A percentile compares a stretch with the other conserved stretches of the same genome.
Evolutionary conservation across 2,113 vertebrate species (phyloP).

Genomic region (Hyaena hyaena): DNA sequence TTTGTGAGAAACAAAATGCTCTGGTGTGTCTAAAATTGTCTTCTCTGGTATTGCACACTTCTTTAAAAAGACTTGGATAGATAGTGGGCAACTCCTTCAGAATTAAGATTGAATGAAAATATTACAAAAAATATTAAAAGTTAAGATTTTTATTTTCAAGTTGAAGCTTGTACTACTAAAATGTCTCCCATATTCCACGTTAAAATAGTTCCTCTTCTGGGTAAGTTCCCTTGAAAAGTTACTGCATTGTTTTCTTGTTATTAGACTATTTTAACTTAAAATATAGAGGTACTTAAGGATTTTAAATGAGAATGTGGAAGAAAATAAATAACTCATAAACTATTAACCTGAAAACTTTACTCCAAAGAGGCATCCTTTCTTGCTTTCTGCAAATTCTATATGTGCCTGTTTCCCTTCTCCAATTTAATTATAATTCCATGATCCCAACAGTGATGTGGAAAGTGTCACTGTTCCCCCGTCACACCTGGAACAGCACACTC

Average conservation of each 20-base stretch:
- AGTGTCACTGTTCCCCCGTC: neutral
- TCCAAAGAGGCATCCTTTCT: neutral
- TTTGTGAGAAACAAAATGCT: neutral
- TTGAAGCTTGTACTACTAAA: constrained; percentile 14
- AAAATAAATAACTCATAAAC: neutral
- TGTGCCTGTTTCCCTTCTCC: neutral
- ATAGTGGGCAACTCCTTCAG: neutral
- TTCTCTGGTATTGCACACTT: constrained; percentile 29
- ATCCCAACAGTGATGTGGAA: neutral
- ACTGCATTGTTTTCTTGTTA: neutral
- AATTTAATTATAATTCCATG: neutral
- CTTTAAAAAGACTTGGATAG: constrained; percentile 41
- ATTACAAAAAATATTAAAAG: constrained; percentile 19
- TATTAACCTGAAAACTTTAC: neutral
- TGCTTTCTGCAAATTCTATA: neutral
- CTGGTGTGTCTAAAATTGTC: constrained; percentile 43
- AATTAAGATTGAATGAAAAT: constrained; percentile 34
- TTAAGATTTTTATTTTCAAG: constrained; percentile 52
- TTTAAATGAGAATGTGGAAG: neutral
- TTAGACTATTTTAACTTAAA: neutral
- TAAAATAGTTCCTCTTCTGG: constrained; percentile 14
- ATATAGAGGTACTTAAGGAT: neutral
- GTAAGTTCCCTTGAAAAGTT: constrained; percentile 29
- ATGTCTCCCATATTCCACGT: neutral
- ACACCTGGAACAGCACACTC: neutral